A percentile compares a stretch with the other conserved stretches of the same genome.
Evolutionary conservation across 2,113 vertebrate genomes (phyloP).

Genomic region (Ochotona curzoniae): DNA sequence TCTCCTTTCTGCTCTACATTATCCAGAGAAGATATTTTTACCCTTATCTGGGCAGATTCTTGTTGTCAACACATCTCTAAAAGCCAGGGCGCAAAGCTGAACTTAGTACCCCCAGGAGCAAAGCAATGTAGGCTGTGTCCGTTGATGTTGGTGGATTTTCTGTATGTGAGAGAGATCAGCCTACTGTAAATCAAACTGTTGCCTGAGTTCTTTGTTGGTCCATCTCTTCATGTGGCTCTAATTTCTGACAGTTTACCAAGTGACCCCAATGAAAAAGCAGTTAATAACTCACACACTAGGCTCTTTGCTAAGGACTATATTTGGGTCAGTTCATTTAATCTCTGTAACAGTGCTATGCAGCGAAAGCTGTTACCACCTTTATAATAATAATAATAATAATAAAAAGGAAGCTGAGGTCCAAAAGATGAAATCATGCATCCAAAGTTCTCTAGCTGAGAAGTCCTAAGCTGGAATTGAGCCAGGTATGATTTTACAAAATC

Average conservation of each 20-base stretch:
- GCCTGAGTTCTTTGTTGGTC: neutral
- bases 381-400: neutral
- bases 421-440: neutral
- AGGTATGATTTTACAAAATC: neutral
- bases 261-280: neutral
- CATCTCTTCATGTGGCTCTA: neutral
- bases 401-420: neutral
- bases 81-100: neutral
- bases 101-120: neutral
- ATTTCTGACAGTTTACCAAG: conserved; percentile 5
- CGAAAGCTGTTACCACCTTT: neutral
- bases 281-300: neutral
- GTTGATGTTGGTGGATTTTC: neutral
- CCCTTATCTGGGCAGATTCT: neutral
- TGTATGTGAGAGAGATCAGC: neutral
- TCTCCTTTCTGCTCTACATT: neutral
- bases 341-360: neutral
- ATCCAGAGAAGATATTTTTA: neutral
- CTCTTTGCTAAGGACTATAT: neutral
- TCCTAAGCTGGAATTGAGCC: neutral
- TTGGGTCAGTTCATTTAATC: neutral
- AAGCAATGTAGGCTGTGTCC: neutral
- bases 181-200: neutral
- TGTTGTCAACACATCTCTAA: conserved; percentile 6
- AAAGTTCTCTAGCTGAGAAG: neutral